Evolutionary conservation across 2,888 invertebrate genomes (phyloP).

Genomic region (Oxycera nigricornis): DNA sequence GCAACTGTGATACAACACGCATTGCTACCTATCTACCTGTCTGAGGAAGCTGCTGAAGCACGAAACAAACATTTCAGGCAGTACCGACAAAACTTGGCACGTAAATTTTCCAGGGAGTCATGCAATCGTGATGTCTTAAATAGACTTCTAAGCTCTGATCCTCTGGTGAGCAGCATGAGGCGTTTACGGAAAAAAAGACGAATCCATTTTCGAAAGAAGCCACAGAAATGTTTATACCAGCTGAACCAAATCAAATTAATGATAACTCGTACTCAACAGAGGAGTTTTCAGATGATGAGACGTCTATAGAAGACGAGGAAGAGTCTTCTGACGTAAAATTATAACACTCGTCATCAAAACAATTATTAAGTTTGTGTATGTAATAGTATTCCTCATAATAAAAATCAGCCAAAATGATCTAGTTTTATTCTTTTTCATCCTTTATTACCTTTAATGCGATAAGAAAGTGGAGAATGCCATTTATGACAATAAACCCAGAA

Average conservation of each 20-base stretch:
- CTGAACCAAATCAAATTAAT: not conserved
- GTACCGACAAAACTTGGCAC: slow-evolving; percentile 48
- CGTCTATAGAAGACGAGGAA: not conserved
- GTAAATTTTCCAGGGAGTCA: slow-evolving; percentile 45
- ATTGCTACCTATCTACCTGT: slow-evolving; percentile 52
- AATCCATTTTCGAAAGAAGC: not conserved
- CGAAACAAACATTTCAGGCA: slow-evolving; percentile 52
- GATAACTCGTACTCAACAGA: not conserved
- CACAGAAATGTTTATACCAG: no score
- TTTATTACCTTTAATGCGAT: not conserved
- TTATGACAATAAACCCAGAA: not conserved
- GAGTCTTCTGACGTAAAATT: not conserved
- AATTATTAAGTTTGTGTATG: not conserved
- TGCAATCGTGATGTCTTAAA: not conserved
- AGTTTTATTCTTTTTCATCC: not conserved
- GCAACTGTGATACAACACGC: slow-evolving; percentile 49
- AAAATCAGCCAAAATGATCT: not conserved
- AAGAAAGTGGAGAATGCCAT: not conserved
- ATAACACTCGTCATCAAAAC: not conserved
- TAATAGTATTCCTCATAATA: no score
- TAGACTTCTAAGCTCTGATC: not conserved
- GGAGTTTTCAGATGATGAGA: not conserved
- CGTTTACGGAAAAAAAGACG: no score
- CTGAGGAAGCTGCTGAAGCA: slow-evolving; percentile 53
- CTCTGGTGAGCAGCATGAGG: no score